These are phyloP conservation scores for Pseudanteris insignis DNA, from an alignment of 2,888 invertebrate species.

Conservation along the genomic window DNA sequence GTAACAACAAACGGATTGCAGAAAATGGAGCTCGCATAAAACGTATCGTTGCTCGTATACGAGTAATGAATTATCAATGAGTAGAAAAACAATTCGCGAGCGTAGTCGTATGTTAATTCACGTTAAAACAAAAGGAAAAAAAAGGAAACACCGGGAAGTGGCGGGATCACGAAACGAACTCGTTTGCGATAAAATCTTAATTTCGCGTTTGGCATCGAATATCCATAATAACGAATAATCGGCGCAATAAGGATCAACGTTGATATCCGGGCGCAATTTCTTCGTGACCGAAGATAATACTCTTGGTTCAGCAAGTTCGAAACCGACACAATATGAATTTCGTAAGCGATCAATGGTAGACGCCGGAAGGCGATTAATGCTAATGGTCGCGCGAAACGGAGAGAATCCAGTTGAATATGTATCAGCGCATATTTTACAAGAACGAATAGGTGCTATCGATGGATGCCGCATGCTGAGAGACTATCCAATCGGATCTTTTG, in stretches of 20 bases:
- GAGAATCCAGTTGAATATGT: conserved; percentile 57
- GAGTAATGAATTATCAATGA: no score
- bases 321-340: conserved; percentile 56
- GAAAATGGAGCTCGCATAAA: no score
- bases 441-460: conserved; percentile 40
- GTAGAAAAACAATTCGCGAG: no score
- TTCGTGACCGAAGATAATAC: conserved; percentile 54
- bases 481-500: conserved; percentile 33
- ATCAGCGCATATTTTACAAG: conserved; percentile 54
- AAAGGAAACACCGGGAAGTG: conserved; percentile 9
- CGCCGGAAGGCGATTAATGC: conserved; percentile 59
- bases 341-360: conserved; percentile 54
- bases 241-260: conserved; percentile 48
- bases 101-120: no score
- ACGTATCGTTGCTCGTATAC: no score
- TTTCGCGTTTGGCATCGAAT: conserved; percentile 43
- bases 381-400: conserved; percentile 52
- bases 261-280: conserved; percentile 48
- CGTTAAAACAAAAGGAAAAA: no score
- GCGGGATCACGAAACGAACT: conserved; percentile 38
- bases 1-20: no score
- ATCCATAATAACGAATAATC: conserved; percentile 48
- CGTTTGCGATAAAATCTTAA: conserved; percentile 48
- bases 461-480: conserved; percentile 36
- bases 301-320: conserved; percentile 49